phyloP scores from a whole-genome alignment of 2,113 vertebrate species.

The Malurus elegans region DNA sequence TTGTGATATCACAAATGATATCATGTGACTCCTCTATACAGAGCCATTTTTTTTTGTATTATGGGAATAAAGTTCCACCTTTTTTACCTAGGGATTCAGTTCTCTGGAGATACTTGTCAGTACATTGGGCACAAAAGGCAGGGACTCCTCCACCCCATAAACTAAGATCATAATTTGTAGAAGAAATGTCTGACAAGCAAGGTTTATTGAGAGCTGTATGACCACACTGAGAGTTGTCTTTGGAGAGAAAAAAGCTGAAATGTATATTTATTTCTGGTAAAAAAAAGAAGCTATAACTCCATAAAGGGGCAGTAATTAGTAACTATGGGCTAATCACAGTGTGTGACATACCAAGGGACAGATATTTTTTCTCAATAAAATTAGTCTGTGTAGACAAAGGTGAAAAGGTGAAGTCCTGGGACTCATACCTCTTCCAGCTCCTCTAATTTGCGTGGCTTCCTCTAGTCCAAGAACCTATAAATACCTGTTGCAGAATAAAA shows the following conservation, averaged over 20 bases:
- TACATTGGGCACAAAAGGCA: background rate
- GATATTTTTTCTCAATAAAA: background rate
- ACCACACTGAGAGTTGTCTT: background rate
- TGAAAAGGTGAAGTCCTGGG: background rate
- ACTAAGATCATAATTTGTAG: background rate
- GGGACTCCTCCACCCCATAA: background rate
- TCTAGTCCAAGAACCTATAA: background rate
- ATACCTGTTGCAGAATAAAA: background rate
- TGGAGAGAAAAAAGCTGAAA: background rate
- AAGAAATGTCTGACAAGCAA: background rate
- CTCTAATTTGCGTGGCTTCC: background rate
- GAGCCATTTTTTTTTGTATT: background rate
- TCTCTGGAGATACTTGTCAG: background rate
- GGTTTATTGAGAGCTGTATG: background rate
- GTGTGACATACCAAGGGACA: background rate
- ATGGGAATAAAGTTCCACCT: background rate
- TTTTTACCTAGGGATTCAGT: background rate
- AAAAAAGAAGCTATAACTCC: background rate
- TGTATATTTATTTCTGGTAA: background rate
- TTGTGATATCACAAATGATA: background rate
- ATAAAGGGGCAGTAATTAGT: background rate
- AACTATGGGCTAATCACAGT: background rate
- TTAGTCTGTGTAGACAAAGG: fast-evolving
- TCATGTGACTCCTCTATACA: background rate
- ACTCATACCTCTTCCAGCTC: background rate